A percentile compares a stretch with the other conserved stretches of the same genome.
These are phyloP conservation scores for Salvelinus alpinus DNA, from an alignment of 2,113 vertebrate species.

Conservation along the genomic window DNA sequence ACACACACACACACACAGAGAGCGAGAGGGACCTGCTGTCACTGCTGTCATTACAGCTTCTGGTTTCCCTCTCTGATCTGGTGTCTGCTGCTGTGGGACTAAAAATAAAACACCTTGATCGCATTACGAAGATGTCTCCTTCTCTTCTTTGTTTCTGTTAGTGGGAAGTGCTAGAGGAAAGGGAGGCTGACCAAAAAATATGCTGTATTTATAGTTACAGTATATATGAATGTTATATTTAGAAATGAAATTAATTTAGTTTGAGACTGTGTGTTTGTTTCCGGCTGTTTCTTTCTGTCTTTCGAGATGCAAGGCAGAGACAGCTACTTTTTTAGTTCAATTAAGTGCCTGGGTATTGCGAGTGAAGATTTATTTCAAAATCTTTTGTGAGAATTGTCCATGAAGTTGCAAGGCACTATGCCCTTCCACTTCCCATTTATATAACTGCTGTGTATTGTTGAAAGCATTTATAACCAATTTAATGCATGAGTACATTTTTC, in stretches of 20 bases:
- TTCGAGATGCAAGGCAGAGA: background rate
- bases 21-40: background rate
- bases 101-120: constrained; percentile 37
- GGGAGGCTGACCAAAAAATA: constrained; percentile 47
- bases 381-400: background rate
- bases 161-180: constrained; percentile 1
- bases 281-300: background rate
- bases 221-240: background rate
- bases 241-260: background rate
- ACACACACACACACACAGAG: no score
- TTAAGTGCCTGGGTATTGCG: background rate
- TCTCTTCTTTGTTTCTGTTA: constrained; percentile 36
- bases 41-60: background rate
- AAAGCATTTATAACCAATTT: no score
- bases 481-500: no score
- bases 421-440: no score
- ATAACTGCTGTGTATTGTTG: no score
- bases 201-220: constrained; percentile 32
- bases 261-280: background rate
- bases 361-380: background rate
- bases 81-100: constrained; percentile 15
- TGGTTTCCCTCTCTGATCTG: background rate
- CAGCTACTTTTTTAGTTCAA: no score
- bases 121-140: constrained; percentile 28
- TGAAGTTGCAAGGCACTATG: no score